phyloP scores from a whole-genome alignment of 2,888 invertebrate genomes.

The Drosophila cyrtoloma region DNA sequence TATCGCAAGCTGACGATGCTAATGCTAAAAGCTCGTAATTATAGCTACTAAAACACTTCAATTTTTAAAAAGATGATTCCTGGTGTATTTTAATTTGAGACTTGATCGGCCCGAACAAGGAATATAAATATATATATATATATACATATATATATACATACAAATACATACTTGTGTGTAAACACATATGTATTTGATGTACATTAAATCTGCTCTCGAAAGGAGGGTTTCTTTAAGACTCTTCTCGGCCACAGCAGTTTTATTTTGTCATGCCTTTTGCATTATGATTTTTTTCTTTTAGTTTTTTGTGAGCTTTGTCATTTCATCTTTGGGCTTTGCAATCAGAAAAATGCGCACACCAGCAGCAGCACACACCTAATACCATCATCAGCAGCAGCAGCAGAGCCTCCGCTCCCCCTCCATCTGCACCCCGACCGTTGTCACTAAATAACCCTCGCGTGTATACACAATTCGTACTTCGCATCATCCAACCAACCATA shows the following conservation, averaged over 20 bases:
- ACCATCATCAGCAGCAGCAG: conserved; percentile 13
- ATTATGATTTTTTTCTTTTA: background rate
- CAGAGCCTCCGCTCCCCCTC: conserved; percentile 8
- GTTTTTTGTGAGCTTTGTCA: conserved; percentile 57
- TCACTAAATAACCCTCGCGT: conserved; percentile 17
- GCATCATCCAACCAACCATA: conserved; percentile 27
- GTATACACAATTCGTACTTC: conserved; percentile 31
- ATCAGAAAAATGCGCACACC: conserved; percentile 50
- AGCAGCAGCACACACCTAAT: conserved; percentile 43
- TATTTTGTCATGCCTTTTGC: conserved; percentile 27
- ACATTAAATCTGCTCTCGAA: background rate
- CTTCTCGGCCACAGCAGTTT: background rate
- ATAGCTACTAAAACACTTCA: too few relatives aligned
- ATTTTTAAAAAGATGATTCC: background rate
- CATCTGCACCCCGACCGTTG: background rate
- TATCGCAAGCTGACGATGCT: background rate
- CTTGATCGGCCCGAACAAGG: background rate
- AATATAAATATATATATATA: background rate
- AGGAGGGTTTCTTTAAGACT: conserved; percentile 6
- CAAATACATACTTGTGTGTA: background rate
- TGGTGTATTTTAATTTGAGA: background rate
- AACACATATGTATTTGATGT: background rate
- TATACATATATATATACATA: background rate
- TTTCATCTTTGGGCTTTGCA: conserved; percentile 68
- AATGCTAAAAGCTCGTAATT: background rate